Conservation (phyloP, 2,797 vertebrate genomes). For the Chelonia mydas region DNA sequence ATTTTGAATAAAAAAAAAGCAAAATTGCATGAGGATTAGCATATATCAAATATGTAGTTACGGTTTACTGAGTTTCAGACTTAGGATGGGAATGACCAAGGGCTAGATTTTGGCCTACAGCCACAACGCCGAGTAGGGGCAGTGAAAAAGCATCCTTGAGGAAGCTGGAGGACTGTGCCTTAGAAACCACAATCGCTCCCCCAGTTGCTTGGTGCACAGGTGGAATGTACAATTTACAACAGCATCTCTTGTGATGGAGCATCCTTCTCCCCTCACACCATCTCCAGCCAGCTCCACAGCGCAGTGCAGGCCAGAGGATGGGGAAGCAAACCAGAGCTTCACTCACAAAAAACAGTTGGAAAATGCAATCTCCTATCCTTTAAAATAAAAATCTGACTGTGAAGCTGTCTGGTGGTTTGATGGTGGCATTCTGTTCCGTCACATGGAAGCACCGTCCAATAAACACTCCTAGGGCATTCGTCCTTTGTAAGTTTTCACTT, state of each 20-base stretch:
- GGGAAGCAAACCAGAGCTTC: neutral
- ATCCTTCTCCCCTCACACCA: accelerated
- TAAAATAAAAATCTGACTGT: neutral
- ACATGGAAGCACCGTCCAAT: neutral
- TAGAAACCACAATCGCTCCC: neutral
- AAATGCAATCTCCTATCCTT: neutral
- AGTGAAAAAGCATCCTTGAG: neutral
- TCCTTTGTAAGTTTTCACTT: accelerated
- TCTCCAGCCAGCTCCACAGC: neutral
- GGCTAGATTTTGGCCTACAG: neutral
- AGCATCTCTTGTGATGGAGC: neutral
- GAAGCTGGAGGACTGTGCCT: neutral
- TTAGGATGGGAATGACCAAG: neutral
- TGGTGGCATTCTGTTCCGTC: neutral
- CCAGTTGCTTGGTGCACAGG: neutral
- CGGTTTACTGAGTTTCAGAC: neutral
- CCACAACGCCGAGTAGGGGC: neutral
- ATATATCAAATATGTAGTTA: neutral
- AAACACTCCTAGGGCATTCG: neutral
- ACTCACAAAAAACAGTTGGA: neutral
- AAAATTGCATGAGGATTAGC: slow-evolving; percentile 25
- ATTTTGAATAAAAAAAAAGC: slow-evolving; percentile 42
- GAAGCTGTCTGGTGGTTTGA: neutral
- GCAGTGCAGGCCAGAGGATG: neutral
- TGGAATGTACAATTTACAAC: accelerated